These are phyloP conservation scores for Sebastes flavidus DNA, from an alignment of 2,797 vertebrate species.

Conservation along the genomic window DNA sequence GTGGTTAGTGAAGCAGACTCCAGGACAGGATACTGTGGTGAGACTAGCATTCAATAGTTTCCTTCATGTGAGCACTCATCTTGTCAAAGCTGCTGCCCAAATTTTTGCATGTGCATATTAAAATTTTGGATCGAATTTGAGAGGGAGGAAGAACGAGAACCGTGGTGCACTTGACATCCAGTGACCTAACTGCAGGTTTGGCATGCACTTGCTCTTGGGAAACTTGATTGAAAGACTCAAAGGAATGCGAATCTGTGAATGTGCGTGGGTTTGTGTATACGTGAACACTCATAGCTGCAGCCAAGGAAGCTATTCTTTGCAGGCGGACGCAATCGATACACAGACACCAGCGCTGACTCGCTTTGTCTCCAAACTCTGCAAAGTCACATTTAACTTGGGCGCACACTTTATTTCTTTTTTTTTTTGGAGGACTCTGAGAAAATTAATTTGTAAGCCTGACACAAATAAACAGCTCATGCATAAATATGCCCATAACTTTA, in stretches of 20 bases:
- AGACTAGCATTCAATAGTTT: background rate
- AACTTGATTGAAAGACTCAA: constrained; percentile 51
- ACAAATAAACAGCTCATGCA: constrained; percentile 78
- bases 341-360: constrained; percentile 32
- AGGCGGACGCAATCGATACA: constrained; percentile 28
- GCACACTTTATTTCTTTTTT: constrained; percentile 37
- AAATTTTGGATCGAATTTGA: constrained; percentile 21
- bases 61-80: background rate
- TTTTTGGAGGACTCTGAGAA: constrained; percentile 55
- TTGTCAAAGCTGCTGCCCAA: constrained; percentile 2
- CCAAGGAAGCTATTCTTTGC: constrained; percentile 19
- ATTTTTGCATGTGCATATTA: constrained; percentile 16
- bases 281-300: constrained; percentile 18
- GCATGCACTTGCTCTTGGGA: constrained; percentile 24
- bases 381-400: constrained; percentile 75
- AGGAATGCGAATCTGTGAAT: constrained; percentile 31
- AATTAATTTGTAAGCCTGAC: constrained; percentile 76
- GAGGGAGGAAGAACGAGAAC: background rate
- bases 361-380: constrained; percentile 68
- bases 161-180: constrained; percentile 26
- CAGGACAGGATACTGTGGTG: background rate
- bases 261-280: constrained; percentile 28
- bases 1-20: background rate
- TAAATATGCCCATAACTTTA: constrained; percentile 78
- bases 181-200: constrained; percentile 46